Evolutionary conservation across 1,140 invertebrate species (phyloP).

Genomic region (Drosophila elegans): DNA sequence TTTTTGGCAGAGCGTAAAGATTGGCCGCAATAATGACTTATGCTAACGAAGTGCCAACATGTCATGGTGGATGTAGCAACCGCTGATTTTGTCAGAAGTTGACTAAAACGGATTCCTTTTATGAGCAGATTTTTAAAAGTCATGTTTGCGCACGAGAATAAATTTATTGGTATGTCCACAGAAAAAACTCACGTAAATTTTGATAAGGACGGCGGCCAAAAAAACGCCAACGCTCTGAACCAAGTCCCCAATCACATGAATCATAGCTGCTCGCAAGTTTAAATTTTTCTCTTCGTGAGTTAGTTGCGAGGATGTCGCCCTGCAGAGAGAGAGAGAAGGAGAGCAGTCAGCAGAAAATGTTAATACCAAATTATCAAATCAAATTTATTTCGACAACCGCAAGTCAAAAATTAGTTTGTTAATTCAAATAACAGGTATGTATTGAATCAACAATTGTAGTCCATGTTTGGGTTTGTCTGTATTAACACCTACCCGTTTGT

Average conservation of each 20-base stretch:
- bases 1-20: too few species aligned
- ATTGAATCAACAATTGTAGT: conserved; percentile 40
- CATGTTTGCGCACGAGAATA: background rate
- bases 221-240: conserved; percentile 95
- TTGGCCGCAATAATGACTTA: too few species aligned
- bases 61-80: too few species aligned
- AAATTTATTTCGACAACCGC: conserved; percentile 22
- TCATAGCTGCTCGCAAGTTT: conserved; percentile 95
- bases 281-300: conserved; percentile 87
- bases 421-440: background rate
- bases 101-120: too few species aligned
- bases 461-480: background rate
- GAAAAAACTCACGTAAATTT: conserved; percentile 89
- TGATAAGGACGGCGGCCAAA: conserved; percentile 93
- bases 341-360: conserved; percentile 4
- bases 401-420: conserved; percentile 2
- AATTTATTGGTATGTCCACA: conserved; percentile 28
- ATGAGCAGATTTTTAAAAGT: too few species aligned
- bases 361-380: background rate
- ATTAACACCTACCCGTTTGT: conserved; percentile 38
- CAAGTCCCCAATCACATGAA: conserved; percentile 96
- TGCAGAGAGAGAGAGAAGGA: background rate
- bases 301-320: background rate
- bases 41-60: too few species aligned
- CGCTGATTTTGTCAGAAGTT: too few species aligned